These are phyloP conservation scores for Vulpes vulpes DNA, from an alignment of 2,113 vertebrate species.

Conservation along the genomic window DNA sequence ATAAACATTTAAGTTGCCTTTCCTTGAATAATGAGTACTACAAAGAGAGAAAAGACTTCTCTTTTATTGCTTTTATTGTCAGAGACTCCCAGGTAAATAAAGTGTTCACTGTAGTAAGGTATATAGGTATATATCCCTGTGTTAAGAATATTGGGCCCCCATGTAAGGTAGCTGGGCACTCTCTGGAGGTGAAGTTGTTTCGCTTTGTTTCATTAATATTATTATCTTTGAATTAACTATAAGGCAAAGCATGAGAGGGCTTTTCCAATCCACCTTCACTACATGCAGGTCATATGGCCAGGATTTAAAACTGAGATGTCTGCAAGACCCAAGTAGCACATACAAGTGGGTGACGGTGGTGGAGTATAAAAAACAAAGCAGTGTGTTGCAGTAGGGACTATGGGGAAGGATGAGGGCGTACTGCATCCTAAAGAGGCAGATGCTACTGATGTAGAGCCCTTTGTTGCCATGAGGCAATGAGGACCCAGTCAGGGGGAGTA, in stretches of 20 bases:
- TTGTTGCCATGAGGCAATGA: background rate
- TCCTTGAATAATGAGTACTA: conserved; percentile 2
- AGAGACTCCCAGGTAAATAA: conserved; percentile 36
- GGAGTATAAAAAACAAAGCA: background rate
- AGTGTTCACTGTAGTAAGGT: background rate
- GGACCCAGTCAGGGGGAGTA: accelerated
- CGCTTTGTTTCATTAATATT: background rate
- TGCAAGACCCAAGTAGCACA: background rate
- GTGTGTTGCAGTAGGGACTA: background rate
- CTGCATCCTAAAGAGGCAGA: background rate
- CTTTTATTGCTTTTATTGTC: conserved; percentile 22
- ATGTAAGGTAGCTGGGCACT: background rate
- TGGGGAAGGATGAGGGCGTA: background rate
- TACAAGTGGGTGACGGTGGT: background rate
- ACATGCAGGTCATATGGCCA: background rate
- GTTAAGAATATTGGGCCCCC: background rate
- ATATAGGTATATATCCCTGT: background rate
- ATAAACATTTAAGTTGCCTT: conserved; percentile 4
- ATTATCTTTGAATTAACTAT: background rate
- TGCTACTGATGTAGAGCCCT: background rate
- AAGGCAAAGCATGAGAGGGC: background rate
- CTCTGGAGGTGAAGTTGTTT: background rate
- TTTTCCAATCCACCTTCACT: background rate
- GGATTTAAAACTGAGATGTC: background rate
- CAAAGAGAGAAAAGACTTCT: background rate